Percentiles rank a stretch among this genome's conserved stretches.
Evolutionary conservation across 2,797 vertebrate genomes (phyloP).

Genomic region (Eurystomus glaucurus): DNA sequence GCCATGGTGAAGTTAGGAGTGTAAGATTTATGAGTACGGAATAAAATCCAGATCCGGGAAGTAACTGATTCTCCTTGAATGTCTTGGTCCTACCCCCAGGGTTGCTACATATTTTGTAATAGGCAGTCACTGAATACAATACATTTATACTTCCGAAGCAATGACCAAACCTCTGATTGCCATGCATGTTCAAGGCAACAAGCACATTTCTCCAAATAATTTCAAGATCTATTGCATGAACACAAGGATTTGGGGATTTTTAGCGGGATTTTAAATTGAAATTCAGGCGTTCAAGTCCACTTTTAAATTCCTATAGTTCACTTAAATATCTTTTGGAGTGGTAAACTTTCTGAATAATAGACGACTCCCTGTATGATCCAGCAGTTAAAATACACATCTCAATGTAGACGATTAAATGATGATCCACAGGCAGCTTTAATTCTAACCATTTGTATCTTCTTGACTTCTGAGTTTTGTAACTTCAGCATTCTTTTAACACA

Average conservation of each 20-base stretch:
- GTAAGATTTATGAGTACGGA: neutral
- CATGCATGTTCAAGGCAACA: neutral
- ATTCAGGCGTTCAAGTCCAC: neutral
- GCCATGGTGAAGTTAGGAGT: neutral
- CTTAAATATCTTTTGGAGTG: neutral
- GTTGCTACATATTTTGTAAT: neutral
- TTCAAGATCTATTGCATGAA: neutral
- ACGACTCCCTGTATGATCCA: neutral
- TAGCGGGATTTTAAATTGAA: neutral
- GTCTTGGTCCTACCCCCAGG: neutral
- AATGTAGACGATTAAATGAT: neutral
- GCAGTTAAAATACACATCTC: neutral
- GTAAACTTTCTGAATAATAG: neutral
- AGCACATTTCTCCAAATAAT: neutral
- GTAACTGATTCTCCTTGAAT: neutral
- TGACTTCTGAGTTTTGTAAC: neutral
- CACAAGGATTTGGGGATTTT: neutral
- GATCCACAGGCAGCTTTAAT: neutral
- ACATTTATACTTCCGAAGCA: neutral
- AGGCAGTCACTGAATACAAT: neutral
- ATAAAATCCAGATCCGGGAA: neutral
- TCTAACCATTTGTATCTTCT: neutral
- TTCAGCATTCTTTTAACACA: neutral
- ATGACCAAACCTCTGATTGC: neutral
- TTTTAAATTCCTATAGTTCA: neutral